Evolutionary conservation across 2,113 vertebrate genomes (phyloP).

Genomic region (Clarias batrachus): DNA sequence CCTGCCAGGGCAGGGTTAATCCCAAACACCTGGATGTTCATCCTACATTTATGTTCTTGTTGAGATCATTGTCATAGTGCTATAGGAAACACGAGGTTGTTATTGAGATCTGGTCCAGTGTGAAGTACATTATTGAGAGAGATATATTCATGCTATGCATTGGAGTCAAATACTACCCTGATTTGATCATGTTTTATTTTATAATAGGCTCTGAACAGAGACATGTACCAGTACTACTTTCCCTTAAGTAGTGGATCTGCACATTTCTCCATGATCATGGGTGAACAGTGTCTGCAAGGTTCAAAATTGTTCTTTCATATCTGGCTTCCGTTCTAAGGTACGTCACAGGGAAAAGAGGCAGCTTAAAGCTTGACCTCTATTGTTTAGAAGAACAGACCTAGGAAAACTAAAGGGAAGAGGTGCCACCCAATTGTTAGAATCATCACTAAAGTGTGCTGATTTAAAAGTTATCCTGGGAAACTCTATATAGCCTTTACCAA

Average conservation of each 20-base stretch:
- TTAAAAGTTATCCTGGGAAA: background rate
- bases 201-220: background rate
- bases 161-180: background rate
- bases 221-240: background rate
- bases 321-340: background rate
- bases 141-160: background rate
- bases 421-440: constrained; percentile 28
- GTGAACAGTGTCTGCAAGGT: background rate
- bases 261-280: background rate
- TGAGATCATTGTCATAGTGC: too few relatives aligned
- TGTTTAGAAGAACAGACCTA: background rate
- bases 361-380: background rate
- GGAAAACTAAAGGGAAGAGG: constrained; percentile 19
- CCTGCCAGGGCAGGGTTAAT: too few relatives aligned
- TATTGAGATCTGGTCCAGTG: background rate
- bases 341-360: background rate
- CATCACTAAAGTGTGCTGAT: too few relatives aligned
- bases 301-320: background rate
- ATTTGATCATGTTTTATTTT: background rate
- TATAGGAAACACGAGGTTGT: background rate
- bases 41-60: too few relatives aligned
- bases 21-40: too few relatives aligned
- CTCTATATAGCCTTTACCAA: constrained; percentile 24
- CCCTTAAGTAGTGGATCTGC: background rate
- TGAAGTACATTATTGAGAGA: background rate